Percentiles rank a stretch among this genome's conserved stretches.
Conservation (phyloP, 2,113 vertebrate species). For the Xiphorhynchus elegans region DNA sequence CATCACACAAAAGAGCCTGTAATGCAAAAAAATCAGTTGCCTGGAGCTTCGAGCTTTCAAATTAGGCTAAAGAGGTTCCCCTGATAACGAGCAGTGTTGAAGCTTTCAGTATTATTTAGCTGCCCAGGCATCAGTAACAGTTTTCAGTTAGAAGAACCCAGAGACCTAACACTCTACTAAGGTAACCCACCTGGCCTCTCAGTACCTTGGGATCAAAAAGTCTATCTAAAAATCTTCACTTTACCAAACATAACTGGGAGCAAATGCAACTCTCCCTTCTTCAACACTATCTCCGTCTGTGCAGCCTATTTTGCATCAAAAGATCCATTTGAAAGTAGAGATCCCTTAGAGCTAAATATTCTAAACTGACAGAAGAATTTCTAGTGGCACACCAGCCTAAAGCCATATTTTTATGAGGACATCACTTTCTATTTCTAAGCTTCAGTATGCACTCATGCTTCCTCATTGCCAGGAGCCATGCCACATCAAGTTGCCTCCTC, state of each 20-base stretch:
- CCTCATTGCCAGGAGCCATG: slow-evolving; percentile 76
- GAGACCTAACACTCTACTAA: background rate
- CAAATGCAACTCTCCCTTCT: slow-evolving; percentile 53
- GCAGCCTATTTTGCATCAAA: slow-evolving; percentile 84
- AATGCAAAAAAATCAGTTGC: slow-evolving; percentile 62
- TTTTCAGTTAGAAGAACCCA: background rate
- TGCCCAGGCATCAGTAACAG: slow-evolving; percentile 17
- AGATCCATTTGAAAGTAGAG: slow-evolving; percentile 83
- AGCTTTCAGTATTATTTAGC: slow-evolving; percentile 72
- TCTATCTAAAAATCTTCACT: slow-evolving; percentile 51
- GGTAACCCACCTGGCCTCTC: slow-evolving; percentile 36
- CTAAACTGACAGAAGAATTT: slow-evolving; percentile 86
- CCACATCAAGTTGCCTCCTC: slow-evolving; percentile 80
- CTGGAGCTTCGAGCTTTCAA: slow-evolving; percentile 78
- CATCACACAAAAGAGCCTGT: slow-evolving; percentile 51
- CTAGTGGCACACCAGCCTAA: slow-evolving; percentile 81
- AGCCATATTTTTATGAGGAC: slow-evolving; percentile 87
- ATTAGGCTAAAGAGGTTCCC: slow-evolving; percentile 80
- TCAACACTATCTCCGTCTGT: slow-evolving; percentile 67
- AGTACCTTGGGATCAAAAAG: slow-evolving; percentile 53
- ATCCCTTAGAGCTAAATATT: slow-evolving; percentile 83
- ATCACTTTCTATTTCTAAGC: slow-evolving; percentile 87
- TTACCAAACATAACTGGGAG: slow-evolving; percentile 63
- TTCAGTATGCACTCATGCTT: slow-evolving; percentile 80
- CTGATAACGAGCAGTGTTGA: slow-evolving; percentile 70